Base-by-base conservation (phyloP, 2,113 vertebrate genomes). In the Mastomys coucha region DNA sequence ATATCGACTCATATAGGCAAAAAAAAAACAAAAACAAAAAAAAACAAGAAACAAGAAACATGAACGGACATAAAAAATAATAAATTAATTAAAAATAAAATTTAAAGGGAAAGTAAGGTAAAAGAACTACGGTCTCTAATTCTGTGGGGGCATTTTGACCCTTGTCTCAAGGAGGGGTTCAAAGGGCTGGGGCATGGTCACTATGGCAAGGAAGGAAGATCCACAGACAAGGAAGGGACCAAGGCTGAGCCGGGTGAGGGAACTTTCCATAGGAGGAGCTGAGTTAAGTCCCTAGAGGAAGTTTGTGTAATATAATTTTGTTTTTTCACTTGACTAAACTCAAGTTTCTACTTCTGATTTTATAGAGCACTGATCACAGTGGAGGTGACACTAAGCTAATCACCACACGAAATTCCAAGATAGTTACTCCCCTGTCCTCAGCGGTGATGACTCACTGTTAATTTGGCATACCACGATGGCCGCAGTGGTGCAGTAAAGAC, bases 101-200 rank as follows among this genome's bases (percentile, higher is more conserved):
- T 85, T 65, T 85, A 65, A 45, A 31, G 39, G 31, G 24, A 39
- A 69, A 49, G 9, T 28, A 91, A 78, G 12, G 2, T 9, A 76
- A 36, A 92, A 51, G 26, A 88, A 69, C 1, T 20, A 58, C 7
- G 60, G 4, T 49, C 51, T 58, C 17, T 14, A 39, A 85, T 73
- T 93, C 60, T 42, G 11, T 16, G 8, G n/a, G n/a, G 7, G 19
- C 5, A 51, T 69, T 69, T 92, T 45, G 51, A 78, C 36, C 36
- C 36, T 13, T 4, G 6, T 77, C 42, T 81, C 22, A 26, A 31
- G 17, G 36, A 33, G 0, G 36, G 7, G 49, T 19, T 65, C 1
- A 3, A 4, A 8, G 67, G 10, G 2, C n/a, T 6, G 0, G 12
- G 5, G 0, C 8, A 26, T 22, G 49, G 26, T 89, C 22, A 0